Percentiles rank a stretch among this genome's conserved stretches.
phyloP scores from a whole-genome alignment of 2,888 invertebrate genomes.

The Nomada goodeniana region DNA sequence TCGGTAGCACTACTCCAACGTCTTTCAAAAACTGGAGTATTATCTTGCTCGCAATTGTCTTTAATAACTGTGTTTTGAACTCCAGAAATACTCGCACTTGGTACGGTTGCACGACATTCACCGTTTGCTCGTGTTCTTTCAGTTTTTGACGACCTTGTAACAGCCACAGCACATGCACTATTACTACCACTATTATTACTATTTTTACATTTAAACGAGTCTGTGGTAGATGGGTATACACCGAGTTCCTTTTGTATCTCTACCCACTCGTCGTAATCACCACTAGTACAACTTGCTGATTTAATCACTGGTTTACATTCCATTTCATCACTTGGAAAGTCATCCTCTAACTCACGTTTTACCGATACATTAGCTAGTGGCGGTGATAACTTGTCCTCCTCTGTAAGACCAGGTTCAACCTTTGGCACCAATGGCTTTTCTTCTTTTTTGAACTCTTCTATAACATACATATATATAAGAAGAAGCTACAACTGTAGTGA shows the following conservation, averaged over 20 bases:
- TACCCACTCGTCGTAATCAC: constrained; percentile 88
- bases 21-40: constrained; percentile 68
- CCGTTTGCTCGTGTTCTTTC: constrained; percentile 82
- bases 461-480: constrained; percentile 37
- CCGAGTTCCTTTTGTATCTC: constrained; percentile 89
- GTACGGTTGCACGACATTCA: constrained; percentile 73
- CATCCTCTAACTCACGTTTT: constrained; percentile 81
- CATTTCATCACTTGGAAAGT: constrained; percentile 78
- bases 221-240: constrained; percentile 80
- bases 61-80: constrained; percentile 65
- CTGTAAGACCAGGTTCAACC: constrained; percentile 79
- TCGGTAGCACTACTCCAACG: constrained; percentile 80
- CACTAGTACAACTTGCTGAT: constrained; percentile 78
- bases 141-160: constrained; percentile 68
- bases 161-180: constrained; percentile 63
- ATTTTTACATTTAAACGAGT: constrained; percentile 76
- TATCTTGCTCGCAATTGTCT: constrained; percentile 72
- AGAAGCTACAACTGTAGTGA: constrained; percentile 14
- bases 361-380: constrained; percentile 77
- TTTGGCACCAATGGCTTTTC: constrained; percentile 82
- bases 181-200: constrained; percentile 67
- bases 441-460: constrained; percentile 81
- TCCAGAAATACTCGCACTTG: constrained; percentile 65
- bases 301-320: constrained; percentile 79
- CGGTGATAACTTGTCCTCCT: constrained; percentile 72